Percentiles rank a stretch among this genome's conserved stretches.
phyloP scores from a whole-genome alignment of 2,888 invertebrate species.

The Mythimna ferrago region DNA sequence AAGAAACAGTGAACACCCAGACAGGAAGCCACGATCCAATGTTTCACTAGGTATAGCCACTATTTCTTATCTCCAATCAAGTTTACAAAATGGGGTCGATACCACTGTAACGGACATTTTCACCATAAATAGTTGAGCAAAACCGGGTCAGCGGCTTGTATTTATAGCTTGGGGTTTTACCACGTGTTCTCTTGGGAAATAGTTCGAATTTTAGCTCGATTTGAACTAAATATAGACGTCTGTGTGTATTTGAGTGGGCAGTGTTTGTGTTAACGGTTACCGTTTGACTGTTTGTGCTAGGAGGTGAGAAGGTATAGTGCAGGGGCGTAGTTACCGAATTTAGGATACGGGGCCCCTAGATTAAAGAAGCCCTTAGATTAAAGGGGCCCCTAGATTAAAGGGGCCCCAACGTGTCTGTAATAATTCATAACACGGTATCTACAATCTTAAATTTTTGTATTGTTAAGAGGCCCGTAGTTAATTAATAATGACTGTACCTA shows the following conservation, averaged over 20 bases:
- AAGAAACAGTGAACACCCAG: not conserved
- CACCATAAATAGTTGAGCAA: constrained; percentile 58
- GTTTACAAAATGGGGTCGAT: constrained; percentile 43
- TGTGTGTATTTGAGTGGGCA: constrained; percentile 27
- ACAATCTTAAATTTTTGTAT: too few species aligned
- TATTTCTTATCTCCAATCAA: constrained; percentile 7
- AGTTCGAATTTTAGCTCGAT: constrained; percentile 44
- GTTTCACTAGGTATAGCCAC: not conserved
- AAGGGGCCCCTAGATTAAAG: too few species aligned
- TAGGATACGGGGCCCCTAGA: too few species aligned
- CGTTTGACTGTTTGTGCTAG: constrained; percentile 3
- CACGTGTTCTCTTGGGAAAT: constrained; percentile 43
- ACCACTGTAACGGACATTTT: constrained; percentile 43
- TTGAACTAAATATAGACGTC: constrained; percentile 48
- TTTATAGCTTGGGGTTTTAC: constrained; percentile 46
- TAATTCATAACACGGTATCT: too few species aligned
- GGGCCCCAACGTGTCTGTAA: too few species aligned
- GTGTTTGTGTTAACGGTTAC: constrained; percentile 26
- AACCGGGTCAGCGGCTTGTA: constrained; percentile 51
- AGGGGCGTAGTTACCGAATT: too few species aligned
- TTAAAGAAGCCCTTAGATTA: too few species aligned
- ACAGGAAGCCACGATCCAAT: not conserved
- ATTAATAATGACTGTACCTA: too few species aligned
- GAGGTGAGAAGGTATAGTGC: not conserved
- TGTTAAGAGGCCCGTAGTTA: too few species aligned